A percentile compares a stretch with the other conserved stretches of the same genome.
Evolutionary conservation across 1,140 invertebrate genomes (phyloP).

Genomic region (Listronotus bonariensis): DNA sequence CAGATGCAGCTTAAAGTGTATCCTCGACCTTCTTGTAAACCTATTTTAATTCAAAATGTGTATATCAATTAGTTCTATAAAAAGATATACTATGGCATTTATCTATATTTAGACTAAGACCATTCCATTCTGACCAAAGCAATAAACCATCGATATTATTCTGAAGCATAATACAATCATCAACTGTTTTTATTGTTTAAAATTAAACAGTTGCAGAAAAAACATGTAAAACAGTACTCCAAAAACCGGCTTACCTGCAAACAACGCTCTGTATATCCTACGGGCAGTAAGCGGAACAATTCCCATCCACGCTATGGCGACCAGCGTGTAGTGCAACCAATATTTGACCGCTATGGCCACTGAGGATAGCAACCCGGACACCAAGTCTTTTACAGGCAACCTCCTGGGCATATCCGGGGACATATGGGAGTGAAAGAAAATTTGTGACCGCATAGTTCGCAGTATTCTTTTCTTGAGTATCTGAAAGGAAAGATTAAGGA

Average conservation of each 20-base stretch:
- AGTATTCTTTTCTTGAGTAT: constrained; percentile 98
- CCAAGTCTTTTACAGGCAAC: constrained; percentile 81
- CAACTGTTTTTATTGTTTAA: too few species aligned
- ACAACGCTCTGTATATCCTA: constrained; percentile 73
- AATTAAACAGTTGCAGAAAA: too few species aligned
- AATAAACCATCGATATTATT: too few species aligned
- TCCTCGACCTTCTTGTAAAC: too few species aligned
- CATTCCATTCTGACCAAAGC: too few species aligned
- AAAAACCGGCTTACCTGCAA: constrained; percentile 19
- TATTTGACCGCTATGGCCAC: constrained; percentile 90
- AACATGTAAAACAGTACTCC: too few species aligned
- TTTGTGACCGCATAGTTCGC: constrained; percentile 96
- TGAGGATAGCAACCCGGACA: constrained; percentile 86
- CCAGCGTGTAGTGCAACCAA: constrained; percentile 95
- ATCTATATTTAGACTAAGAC: too few species aligned
- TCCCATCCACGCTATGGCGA: constrained; percentile 97
- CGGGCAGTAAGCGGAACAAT: constrained; percentile 96
- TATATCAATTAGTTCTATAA: too few species aligned
- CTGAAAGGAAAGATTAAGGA: constrained; percentile 4
- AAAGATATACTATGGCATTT: too few species aligned
- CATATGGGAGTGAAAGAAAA: constrained; percentile 99
- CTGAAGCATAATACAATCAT: too few species aligned
- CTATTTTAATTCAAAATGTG: too few species aligned
- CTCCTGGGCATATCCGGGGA: constrained; percentile 97
- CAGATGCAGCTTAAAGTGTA: too few species aligned